These are phyloP conservation scores for Poecile atricapillus DNA, from an alignment of 2,113 vertebrate species.

Conservation along the genomic window DNA sequence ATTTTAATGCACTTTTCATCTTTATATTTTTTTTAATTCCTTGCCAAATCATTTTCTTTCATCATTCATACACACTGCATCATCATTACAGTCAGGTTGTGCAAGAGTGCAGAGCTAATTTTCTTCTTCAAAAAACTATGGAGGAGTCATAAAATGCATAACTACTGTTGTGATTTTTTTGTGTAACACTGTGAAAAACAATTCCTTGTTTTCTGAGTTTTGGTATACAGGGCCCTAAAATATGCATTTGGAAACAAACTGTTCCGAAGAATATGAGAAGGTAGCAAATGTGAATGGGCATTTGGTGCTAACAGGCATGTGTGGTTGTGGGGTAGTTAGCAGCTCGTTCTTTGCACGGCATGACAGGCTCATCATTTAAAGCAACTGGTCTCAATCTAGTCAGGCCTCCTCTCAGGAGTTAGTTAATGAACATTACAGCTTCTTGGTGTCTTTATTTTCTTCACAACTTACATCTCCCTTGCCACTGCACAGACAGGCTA, in stretches of 20 bases:
- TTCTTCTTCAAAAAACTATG: not conserved
- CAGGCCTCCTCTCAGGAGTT: not conserved
- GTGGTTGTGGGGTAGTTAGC: fast-evolving
- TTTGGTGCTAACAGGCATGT: fast-evolving
- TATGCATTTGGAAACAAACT: not conserved
- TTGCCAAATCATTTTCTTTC: constrained; percentile 26
- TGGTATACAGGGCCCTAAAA: not conserved
- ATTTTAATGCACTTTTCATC: not conserved
- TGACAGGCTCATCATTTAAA: not conserved
- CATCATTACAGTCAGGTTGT: not conserved
- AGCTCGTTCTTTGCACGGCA: fast-evolving
- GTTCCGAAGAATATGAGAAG: not conserved
- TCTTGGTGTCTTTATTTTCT: not conserved
- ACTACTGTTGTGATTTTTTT: not conserved
- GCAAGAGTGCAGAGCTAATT: not conserved
- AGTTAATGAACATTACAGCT: not conserved
- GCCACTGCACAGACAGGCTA: not conserved
- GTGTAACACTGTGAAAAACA: not conserved
- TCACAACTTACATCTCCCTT: not conserved
- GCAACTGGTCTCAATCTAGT: not conserved
- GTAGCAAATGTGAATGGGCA: not conserved
- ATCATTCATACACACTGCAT: not conserved
- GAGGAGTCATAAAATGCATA: not conserved
- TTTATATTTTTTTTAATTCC: not conserved
- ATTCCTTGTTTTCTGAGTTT: not conserved